Percentiles rank a stretch among this genome's conserved stretches.
phyloP scores from a whole-genome alignment of 1,140 invertebrate genomes.

The Colletes latitarsis region DNA sequence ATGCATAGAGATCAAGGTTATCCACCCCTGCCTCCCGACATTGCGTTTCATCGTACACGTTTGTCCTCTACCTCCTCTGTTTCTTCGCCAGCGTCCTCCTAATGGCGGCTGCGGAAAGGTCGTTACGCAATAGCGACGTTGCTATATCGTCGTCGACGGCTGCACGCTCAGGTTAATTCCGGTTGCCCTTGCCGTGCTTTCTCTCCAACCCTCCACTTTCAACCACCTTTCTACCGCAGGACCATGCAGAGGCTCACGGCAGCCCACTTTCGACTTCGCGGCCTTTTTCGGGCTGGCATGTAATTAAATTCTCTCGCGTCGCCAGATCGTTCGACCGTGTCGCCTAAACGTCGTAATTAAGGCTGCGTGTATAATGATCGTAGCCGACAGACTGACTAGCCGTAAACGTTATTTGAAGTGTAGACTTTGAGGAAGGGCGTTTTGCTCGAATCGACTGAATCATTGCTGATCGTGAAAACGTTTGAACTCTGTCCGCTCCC shows the following conservation, averaged over 20 bases:
- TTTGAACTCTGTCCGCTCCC: constrained; percentile 5
- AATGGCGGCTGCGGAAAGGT: constrained; percentile 1
- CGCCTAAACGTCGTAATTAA: constrained; percentile 64
- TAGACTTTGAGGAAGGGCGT: neutral
- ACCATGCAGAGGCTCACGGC: constrained; percentile 21
- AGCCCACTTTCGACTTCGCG: constrained; percentile 53
- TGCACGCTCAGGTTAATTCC: constrained; percentile 45
- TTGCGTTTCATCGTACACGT: neutral
- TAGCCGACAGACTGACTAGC: neutral
- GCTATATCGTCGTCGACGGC: neutral
- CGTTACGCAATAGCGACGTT: constrained; percentile 17
- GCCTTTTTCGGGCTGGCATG: constrained; percentile 53
- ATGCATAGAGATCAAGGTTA: neutral
- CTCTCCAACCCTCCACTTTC: constrained; percentile 45
- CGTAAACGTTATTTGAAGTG: constrained; percentile 38
- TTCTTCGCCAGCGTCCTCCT: neutral
- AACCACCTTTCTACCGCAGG: constrained; percentile 34
- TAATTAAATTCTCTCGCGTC: constrained; percentile 70
- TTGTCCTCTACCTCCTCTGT: constrained; percentile 4
- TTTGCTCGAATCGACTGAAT: neutral
- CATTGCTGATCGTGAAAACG: neutral
- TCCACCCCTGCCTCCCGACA: neutral
- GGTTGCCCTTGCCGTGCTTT: constrained; percentile 21
- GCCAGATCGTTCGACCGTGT: constrained; percentile 61
- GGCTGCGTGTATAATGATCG: constrained; percentile 48